These are phyloP conservation scores for Pteropus rufus DNA, from an alignment of 2,797 vertebrate species.

Conservation along the genomic window DNA sequence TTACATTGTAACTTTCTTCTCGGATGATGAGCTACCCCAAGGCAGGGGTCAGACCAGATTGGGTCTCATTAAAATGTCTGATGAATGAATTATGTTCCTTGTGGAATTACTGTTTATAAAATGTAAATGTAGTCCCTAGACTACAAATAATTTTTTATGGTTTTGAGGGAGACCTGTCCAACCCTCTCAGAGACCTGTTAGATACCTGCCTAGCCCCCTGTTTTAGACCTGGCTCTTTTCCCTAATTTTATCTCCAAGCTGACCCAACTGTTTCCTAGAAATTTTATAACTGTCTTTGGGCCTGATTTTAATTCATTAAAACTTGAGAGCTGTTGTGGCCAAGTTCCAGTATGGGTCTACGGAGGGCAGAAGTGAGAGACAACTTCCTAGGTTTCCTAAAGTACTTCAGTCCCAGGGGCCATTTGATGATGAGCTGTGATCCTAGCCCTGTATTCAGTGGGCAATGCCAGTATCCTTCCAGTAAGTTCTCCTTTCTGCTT, in stretches of 20 bases:
- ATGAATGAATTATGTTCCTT: conserved; percentile 13
- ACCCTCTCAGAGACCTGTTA: neutral
- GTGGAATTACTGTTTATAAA: conserved; percentile 48
- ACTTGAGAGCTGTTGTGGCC: neutral
- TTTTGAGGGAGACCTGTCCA: neutral
- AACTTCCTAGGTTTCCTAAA: neutral
- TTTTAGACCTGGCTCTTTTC: neutral
- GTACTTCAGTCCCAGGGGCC: neutral
- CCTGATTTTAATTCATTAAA: neutral
- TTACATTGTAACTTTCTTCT: conserved; percentile 31
- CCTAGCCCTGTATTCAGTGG: neutral
- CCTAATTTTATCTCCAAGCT: neutral
- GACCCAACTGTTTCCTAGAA: neutral
- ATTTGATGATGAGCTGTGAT: neutral
- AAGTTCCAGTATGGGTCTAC: neutral
- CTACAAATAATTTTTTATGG: neutral
- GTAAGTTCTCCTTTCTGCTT: neutral
- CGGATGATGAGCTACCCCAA: neutral
- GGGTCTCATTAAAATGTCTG: conserved; percentile 64
- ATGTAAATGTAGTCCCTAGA: neutral
- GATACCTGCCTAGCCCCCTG: neutral
- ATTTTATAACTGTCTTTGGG: neutral
- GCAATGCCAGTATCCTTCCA: neutral
- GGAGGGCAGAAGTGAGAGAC: neutral
- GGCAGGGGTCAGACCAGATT: neutral